phyloP scores from a whole-genome alignment of 2,113 vertebrate genomes.

The Sigmodon hispidus region DNA sequence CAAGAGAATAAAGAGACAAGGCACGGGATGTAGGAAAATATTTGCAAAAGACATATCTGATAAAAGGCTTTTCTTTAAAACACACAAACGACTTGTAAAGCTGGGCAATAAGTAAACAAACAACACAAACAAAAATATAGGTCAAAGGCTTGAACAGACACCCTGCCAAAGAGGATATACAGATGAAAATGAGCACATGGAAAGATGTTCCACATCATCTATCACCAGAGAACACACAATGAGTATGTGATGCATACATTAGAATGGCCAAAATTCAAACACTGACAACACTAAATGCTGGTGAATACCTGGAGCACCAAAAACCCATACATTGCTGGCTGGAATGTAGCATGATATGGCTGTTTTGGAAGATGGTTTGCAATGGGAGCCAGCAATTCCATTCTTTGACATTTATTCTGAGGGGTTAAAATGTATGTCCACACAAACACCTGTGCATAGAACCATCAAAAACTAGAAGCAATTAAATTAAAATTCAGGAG shows the following conservation, averaged over 20 bases:
- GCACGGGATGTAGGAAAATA: background rate
- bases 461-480: background rate
- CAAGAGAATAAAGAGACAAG: constrained; percentile 27
- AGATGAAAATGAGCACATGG: background rate
- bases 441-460: background rate
- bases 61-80: background rate
- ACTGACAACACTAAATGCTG: background rate
- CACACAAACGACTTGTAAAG: background rate
- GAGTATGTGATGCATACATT: background rate
- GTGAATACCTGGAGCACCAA: background rate
- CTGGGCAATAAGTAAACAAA: background rate
- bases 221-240: background rate
- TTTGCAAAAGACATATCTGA: constrained; percentile 45
- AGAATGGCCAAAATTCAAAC: background rate
- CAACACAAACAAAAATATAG: background rate
- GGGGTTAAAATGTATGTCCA: background rate
- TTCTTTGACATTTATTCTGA: background rate
- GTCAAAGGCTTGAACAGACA: background rate
- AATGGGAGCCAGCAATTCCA: background rate
- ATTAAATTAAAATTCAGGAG: background rate
- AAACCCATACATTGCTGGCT: background rate
- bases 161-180: background rate
- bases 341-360: no score
- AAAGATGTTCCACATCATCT: background rate
- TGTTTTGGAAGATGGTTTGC: background rate